Conservation (phyloP, 2,888 invertebrate genomes). For the Folsomia manolachei region DNA sequence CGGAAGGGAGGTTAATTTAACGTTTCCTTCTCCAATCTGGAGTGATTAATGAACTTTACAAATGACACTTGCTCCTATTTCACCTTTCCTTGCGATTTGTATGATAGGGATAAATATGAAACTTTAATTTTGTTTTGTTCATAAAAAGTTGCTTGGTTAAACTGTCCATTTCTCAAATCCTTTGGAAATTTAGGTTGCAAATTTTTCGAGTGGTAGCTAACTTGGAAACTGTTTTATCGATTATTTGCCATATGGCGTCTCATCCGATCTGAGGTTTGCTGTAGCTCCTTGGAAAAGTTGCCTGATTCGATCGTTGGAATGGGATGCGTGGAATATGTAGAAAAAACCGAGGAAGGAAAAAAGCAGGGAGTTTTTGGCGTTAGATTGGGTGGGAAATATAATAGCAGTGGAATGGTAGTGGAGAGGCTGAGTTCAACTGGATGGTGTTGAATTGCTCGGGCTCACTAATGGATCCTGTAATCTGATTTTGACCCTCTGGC, state of each 20-base stretch:
- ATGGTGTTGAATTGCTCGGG: conserved; percentile 51
- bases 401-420: no score
- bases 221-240: no score
- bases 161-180: neutral
- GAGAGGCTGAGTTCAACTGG: conserved; percentile 32
- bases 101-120: no score
- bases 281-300: no score
- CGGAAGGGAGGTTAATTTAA: conserved; percentile 14
- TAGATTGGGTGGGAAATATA: neutral
- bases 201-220: neutral
- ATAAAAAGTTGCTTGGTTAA: neutral
- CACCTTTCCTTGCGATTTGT: neutral
- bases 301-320: no score
- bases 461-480: conserved; percentile 51
- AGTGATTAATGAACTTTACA: conserved; percentile 9
- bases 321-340: no score
- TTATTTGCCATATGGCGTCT: neutral
- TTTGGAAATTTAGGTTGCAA: neutral
- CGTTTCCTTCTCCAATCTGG: neutral
- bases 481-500: conserved; percentile 51
- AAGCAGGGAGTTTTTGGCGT: neutral
- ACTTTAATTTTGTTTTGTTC: neutral
- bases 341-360: neutral
- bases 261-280: neutral
- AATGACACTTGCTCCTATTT: neutral